phyloP scores from a whole-genome alignment of 2,888 invertebrate genomes.

The Himalopsyche tibetana region DNA sequence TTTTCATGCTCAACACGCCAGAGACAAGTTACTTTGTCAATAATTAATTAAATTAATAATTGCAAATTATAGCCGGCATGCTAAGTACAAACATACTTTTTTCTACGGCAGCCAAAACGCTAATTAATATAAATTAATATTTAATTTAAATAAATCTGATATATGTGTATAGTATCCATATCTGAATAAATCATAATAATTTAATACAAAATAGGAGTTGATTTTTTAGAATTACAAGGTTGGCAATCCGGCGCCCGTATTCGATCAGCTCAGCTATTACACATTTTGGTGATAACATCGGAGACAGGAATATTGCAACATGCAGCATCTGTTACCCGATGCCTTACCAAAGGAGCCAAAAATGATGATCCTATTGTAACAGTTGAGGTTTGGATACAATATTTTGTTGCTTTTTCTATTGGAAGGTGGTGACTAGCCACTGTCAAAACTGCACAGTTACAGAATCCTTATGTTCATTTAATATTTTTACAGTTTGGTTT shows the following conservation, averaged over 20 bases:
- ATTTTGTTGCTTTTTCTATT: not conserved
- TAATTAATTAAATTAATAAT: no score
- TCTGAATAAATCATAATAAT: no score
- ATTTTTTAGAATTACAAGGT: conserved; percentile 81
- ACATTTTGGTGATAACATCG: conserved; percentile 83
- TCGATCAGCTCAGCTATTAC: conserved; percentile 85
- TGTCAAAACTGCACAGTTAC: not conserved
- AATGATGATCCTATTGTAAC: conserved; percentile 82
- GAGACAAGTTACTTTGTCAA: no score
- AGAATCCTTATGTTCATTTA: not conserved
- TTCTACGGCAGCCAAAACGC: no score
- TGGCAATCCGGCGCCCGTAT: conserved; percentile 84
- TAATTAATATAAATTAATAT: no score
- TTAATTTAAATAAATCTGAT: no score
- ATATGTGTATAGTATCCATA: no score
- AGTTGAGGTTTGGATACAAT: conserved; percentile 73
- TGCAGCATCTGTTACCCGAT: conserved; percentile 78
- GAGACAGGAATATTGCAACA: conserved; percentile 86
- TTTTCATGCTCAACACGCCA: no score
- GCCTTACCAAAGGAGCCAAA: conserved; percentile 77
- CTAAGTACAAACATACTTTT: no score
- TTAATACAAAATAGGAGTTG: no score
- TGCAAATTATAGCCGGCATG: no score
- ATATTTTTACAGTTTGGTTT: conserved; percentile 49
- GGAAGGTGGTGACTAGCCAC: no score